phyloP scores from a whole-genome alignment of 2,113 vertebrate species.

The Campylomormyrus numenius region DNA sequence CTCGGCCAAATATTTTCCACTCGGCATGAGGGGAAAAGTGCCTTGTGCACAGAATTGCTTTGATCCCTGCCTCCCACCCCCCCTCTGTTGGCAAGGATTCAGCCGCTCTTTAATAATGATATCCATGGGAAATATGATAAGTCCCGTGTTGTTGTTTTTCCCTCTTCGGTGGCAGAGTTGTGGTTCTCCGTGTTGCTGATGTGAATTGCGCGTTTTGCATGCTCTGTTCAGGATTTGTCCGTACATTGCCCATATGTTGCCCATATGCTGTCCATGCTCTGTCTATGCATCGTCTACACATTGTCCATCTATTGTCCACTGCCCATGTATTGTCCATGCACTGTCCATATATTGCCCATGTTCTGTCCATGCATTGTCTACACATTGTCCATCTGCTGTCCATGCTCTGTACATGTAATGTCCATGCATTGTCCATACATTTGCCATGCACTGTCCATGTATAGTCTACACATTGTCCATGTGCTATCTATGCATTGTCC shows the following conservation, averaged over 20 bases:
- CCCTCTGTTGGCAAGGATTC: neutral
- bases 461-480: neutral
- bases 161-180: neutral
- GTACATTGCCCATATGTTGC: neutral
- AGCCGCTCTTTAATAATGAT: neutral
- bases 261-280: neutral
- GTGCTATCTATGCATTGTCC: neutral
- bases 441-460: too few relatives aligned
- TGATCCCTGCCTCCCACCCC: neutral
- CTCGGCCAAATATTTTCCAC: constrained; percentile 2
- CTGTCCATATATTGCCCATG: neutral
- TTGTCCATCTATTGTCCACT: neutral
- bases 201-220: neutral
- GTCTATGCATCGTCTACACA: neutral
- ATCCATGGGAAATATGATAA: neutral
- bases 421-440: too few relatives aligned
- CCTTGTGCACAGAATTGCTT: neutral
- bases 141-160: neutral
- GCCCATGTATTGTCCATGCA: neutral
- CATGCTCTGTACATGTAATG: too few relatives aligned
- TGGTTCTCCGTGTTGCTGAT: neutral
- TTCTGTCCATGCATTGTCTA: neutral
- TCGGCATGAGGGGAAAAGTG: neutral
- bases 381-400: too few relatives aligned
- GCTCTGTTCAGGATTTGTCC: neutral